Percentiles rank a stretch among this genome's conserved stretches.
Evolutionary conservation across 2,888 invertebrate species (phyloP).

Genomic region (Drosophila colorata): DNA sequence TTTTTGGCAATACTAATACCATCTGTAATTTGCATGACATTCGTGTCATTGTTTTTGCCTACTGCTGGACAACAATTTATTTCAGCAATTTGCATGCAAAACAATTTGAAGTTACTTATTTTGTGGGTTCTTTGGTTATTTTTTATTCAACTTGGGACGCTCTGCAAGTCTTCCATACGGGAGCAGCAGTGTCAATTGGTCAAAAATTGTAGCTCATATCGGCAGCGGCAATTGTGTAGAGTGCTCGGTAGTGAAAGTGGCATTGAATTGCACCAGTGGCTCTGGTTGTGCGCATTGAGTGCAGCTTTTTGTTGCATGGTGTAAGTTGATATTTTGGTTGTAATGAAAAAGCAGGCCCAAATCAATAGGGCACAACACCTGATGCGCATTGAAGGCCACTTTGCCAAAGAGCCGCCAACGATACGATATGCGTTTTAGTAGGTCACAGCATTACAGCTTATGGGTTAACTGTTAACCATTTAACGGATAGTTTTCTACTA

Average conservation of each 20-base stretch:
- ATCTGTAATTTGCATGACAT: conserved; percentile 9
- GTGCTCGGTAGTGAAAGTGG: conserved; percentile 64
- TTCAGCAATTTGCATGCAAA: conserved; percentile 72
- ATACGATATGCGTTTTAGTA: conserved; percentile 23
- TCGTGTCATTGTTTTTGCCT: conserved; percentile 11
- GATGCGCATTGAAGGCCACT: conserved; percentile 77
- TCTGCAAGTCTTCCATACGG: conserved; percentile 2
- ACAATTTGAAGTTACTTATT: conserved; percentile 17
- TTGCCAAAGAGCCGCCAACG: conserved; percentile 53
- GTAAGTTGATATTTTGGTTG: conserved; percentile 11
- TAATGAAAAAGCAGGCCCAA: conserved; percentile 53
- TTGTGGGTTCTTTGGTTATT: conserved; percentile 8
- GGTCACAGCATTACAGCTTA: conserved; percentile 11
- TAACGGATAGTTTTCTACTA: conserved; percentile 1
- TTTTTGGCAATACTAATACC: conserved; percentile 12
- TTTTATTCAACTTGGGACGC: conserved; percentile 3
- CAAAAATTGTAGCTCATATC: conserved; percentile 26
- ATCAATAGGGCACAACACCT: conserved; percentile 78
- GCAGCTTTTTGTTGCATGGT: conserved; percentile 54
- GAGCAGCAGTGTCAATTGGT: no score
- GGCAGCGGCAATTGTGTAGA: conserved; percentile 40
- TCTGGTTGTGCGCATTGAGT: conserved; percentile 80
- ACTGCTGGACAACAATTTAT: conserved; percentile 51
- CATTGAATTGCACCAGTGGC: conserved; percentile 81
- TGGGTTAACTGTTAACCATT: conserved; percentile 7